Conservation (phyloP, 2,113 vertebrate genomes). For the Pterocles gutturalis region DNA sequence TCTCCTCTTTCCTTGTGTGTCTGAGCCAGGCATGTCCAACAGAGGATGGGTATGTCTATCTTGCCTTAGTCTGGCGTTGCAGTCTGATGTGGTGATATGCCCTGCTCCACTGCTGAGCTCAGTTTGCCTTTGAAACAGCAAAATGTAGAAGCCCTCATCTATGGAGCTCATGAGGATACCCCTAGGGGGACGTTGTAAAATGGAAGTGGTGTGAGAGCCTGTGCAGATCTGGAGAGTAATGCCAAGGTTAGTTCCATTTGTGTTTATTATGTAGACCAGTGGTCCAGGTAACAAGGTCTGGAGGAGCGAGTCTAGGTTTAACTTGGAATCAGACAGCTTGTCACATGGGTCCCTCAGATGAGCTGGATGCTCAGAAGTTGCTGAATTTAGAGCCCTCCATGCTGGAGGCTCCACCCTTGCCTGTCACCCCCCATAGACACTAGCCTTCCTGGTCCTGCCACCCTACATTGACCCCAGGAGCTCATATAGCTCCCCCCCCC, state of each 20-base stretch:
- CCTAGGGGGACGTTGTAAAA: neutral
- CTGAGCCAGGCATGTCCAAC: neutral
- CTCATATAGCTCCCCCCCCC: neutral
- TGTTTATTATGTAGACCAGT: fast-evolving
- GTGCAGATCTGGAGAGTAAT: neutral
- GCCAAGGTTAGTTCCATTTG: neutral
- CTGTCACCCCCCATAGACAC: fast-evolving
- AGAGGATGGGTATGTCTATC: fast-evolving
- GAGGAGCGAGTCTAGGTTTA: neutral
- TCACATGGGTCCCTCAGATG: neutral
- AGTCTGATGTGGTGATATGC: neutral
- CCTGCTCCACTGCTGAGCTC: neutral
- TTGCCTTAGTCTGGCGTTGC: neutral
- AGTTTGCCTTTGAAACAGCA: neutral
- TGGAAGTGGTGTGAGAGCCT: neutral
- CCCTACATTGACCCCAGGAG: neutral
- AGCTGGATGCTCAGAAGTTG: neutral
- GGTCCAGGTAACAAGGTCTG: neutral
- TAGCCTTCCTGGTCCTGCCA: neutral
- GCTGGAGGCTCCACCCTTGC: neutral
- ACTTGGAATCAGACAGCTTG: fast-evolving
- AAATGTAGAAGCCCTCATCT: neutral
- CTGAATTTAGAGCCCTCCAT: neutral
- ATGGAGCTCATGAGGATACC: neutral
- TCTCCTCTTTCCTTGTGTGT: neutral